Conservation (phyloP, 2,113 vertebrate genomes). For the Crotalus viridis region DNA sequence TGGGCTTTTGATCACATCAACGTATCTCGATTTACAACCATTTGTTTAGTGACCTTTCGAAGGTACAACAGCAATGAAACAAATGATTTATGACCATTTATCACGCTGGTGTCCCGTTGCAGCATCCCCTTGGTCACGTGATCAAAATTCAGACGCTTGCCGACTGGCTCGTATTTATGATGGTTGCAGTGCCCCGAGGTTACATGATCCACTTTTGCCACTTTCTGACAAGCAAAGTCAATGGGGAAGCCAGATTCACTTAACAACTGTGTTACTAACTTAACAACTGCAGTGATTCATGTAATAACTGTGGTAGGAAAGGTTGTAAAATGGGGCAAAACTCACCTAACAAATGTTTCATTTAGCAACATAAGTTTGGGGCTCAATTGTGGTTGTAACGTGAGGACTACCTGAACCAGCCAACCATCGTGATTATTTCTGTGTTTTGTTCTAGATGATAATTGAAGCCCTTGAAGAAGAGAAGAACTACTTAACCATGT, state of each 20-base stretch:
- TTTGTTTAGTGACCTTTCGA: background rate
- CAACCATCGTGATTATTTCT: background rate
- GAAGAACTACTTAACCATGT: slow-evolving; percentile 75
- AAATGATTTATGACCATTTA: background rate
- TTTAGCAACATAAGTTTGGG: background rate
- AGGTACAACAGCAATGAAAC: background rate
- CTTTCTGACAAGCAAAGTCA: background rate
- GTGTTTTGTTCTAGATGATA: slow-evolving; percentile 71
- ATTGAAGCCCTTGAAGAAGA: slow-evolving; percentile 85
- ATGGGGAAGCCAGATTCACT: background rate
- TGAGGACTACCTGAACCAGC: accelerated
- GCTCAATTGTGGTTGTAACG: background rate
- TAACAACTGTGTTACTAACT: background rate
- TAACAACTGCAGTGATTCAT: background rate
- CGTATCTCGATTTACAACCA: background rate
- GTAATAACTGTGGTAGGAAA: background rate
- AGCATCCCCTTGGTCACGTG: background rate
- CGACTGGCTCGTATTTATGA: background rate
- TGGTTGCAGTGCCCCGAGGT: background rate
- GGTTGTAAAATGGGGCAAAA: background rate
- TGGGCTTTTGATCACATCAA: background rate
- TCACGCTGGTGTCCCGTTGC: background rate
- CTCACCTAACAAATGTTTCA: background rate
- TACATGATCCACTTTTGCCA: background rate
- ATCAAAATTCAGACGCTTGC: background rate